phyloP scores from a whole-genome alignment of 2,113 vertebrate genomes.

The Rhabdomys dilectus region DNA sequence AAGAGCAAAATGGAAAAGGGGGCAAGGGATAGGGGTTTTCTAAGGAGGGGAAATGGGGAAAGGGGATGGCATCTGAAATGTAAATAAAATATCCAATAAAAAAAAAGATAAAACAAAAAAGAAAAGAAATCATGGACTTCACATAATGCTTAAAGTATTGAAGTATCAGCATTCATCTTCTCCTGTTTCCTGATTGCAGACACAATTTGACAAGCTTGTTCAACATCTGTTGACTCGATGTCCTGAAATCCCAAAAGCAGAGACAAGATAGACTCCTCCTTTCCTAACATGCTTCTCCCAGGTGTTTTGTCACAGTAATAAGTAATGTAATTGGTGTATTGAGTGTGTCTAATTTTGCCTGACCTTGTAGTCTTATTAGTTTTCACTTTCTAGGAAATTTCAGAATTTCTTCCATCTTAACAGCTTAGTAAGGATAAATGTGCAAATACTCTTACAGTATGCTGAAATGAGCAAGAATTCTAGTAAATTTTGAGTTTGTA shows the following conservation, averaged over 20 bases:
- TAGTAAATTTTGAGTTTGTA: not conserved
- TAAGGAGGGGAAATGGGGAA: no score
- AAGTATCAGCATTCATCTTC: not conserved
- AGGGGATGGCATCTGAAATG: no score
- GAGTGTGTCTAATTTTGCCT: not conserved
- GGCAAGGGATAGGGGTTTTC: no score
- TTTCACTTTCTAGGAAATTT: not conserved
- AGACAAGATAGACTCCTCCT: not conserved
- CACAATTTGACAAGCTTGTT: not conserved
- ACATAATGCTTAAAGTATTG: not conserved
- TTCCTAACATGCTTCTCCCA: not conserved
- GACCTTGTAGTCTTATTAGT: not conserved
- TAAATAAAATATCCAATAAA: no score
- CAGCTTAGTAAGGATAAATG: not conserved
- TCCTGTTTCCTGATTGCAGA: not conserved
- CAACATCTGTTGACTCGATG: not conserved
- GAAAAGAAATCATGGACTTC: rapidly evolving
- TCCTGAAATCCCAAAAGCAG: not conserved
- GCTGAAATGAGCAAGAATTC: not conserved
- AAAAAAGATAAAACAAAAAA: no score
- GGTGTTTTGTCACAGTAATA: not conserved
- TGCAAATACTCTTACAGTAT: not conserved
- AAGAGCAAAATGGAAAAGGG: no score
- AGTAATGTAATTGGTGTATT: not conserved
- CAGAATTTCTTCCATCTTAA: not conserved